Evolutionary conservation across 2,888 invertebrate genomes (phyloP), one percentile per base, ranked within the genome.

Genomic region (Meandrusa payeni): DNA sequence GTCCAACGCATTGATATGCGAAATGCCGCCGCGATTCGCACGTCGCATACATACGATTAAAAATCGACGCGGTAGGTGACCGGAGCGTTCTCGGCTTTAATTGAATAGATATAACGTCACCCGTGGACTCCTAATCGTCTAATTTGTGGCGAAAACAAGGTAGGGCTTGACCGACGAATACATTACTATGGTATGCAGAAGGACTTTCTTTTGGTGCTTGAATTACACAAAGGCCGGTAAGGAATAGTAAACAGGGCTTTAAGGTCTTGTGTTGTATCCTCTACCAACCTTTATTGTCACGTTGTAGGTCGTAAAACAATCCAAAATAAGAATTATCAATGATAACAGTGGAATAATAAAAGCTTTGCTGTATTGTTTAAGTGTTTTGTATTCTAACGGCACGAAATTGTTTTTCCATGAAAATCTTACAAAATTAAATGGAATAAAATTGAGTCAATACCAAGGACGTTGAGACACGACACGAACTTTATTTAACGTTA

Each of bases 31-130:
- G 72, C 65, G 69, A 67, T 68, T 78, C 82, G 86, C 86, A 76
- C 78, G 73, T 69, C 57, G 86, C 78, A 86, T 87, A 85, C 87
- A 85, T 86, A 87, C 75, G 76, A 83, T 79, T 81, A 81, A 86
- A 78, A 87, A 85, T 82, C 87, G 61, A 57, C 67, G 86, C 85
- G 85, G 87, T 81, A 85, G 87, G 87, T 86, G 76, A 69, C 76
- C 71, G 62, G 61, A 57, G 76, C 80, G 76, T 77, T 78, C 63
- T 61, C 74, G 58, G 86, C 72, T 83, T 83, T 86, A 87, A 87
- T 86, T 82, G 64, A 78, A 87, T 87, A 86, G 86, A 82, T 82
- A 67, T 71, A 67, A 72, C 72, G 61, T 61, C 79, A 75, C 74
- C 72, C 47, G 38, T 50, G 64, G 87, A 81, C 82, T 87, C 79